phyloP scores from a whole-genome alignment of 1,140 invertebrate species.

The Schlechtendalia chinensis region DNA sequence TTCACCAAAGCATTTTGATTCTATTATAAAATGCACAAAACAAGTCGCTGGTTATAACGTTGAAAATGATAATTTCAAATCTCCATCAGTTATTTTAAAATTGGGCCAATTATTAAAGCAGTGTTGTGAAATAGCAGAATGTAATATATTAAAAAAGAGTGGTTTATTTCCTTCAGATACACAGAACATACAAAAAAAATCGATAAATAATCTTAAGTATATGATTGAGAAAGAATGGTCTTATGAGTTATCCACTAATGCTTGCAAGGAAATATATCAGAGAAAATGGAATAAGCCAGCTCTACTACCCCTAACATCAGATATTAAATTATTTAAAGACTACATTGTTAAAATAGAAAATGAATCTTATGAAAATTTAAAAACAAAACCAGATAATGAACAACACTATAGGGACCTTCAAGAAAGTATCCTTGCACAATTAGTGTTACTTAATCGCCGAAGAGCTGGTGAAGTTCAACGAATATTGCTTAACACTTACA shows the following conservation, averaged over 20 bases:
- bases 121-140: neutral
- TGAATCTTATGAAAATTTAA: neutral
- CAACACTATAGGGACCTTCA: neutral
- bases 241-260: neutral
- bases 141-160: neutral
- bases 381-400: neutral
- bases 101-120: neutral
- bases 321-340: neutral
- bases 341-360: neutral
- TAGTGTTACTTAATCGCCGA: neutral
- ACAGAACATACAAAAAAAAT: neutral
- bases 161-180: too few relatives aligned
- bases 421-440: neutral
- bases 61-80: neutral
- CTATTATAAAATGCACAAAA: neutral
- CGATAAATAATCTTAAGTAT: neutral
- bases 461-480: neutral
- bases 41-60: neutral
- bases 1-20: neutral
- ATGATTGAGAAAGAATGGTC: slow-evolving; percentile 8
- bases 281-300: neutral
- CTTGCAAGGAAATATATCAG: neutral
- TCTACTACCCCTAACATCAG: neutral
- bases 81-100: neutral
- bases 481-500: neutral